Conservation (phyloP, 64 coral and sea anemone species). For the Hydrozoanthus tunicans region DNA sequence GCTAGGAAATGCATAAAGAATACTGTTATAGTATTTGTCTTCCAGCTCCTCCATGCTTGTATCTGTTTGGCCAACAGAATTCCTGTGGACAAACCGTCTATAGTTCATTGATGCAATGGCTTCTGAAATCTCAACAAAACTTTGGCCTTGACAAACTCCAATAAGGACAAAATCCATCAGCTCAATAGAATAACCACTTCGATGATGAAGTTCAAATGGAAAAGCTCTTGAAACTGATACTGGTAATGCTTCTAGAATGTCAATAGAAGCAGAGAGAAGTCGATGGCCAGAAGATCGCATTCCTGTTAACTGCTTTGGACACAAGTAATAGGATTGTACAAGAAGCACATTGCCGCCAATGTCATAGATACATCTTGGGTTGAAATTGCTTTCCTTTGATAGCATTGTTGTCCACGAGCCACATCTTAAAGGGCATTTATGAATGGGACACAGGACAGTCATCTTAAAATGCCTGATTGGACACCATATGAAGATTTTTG, state of each 20-base stretch:
- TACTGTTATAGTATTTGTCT: constrained; percentile 60
- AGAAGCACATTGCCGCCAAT: constrained; percentile 69
- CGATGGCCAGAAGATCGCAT: constrained; percentile 36
- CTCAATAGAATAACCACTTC: constrained; percentile 72
- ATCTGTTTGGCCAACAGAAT: constrained; percentile 47
- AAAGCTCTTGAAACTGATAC: constrained; percentile 25
- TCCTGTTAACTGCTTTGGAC: constrained; percentile 16
- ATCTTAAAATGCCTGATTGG: constrained; percentile 69
- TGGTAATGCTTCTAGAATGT: constrained; percentile 65
- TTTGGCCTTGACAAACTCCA: constrained; percentile 63
- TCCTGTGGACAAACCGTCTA: constrained; percentile 71
- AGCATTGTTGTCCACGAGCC: constrained; percentile 40
- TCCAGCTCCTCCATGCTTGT: constrained; percentile 40
- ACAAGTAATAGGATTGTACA: constrained; percentile 67
- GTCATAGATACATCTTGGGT: constrained; percentile 66
- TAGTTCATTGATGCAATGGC: constrained; percentile 68
- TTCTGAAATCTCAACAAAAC: constrained; percentile 70
- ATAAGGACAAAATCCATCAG: constrained; percentile 66
- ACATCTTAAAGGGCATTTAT: constrained; percentile 65
- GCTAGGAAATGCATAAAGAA: constrained; percentile 62
- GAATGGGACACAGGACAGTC: constrained; percentile 57
- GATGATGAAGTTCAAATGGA: constrained; percentile 70
- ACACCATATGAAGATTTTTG: constrained; percentile 84
- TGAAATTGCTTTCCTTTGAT: constrained; percentile 58
- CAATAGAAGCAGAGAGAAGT: constrained; percentile 63